These are phyloP conservation scores for Burhinus bistriatus DNA, from an alignment of 2,113 vertebrate genomes.

Conservation along the genomic window DNA sequence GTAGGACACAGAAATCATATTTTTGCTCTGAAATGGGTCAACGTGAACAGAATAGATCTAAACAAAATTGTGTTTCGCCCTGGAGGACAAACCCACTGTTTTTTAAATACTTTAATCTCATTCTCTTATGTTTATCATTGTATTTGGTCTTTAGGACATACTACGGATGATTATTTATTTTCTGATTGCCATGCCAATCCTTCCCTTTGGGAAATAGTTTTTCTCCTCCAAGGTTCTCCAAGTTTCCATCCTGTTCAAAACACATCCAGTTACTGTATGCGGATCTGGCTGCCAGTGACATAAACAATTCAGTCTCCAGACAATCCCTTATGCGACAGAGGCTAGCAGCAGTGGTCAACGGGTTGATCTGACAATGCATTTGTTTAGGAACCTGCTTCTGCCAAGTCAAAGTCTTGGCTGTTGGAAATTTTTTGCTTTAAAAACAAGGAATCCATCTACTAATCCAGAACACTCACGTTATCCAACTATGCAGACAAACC, in stretches of 20 bases:
- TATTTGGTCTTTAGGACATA: not conserved
- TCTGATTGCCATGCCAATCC: not conserved
- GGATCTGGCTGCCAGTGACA: not conserved
- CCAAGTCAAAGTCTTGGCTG: not conserved
- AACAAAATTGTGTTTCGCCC: not conserved
- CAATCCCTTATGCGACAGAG: accelerated
- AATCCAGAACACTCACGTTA: not conserved
- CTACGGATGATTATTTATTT: not conserved
- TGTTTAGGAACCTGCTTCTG: not conserved
- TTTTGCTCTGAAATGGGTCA: not conserved
- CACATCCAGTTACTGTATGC: not conserved
- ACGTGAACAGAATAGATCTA: not conserved
- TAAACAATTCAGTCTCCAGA: not conserved
- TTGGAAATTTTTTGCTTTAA: not conserved
- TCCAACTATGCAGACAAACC: not conserved
- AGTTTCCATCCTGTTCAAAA: not conserved
- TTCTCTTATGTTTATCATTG: not conserved
- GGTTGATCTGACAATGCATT: not conserved
- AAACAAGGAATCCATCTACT: not conserved
- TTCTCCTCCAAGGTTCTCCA: not conserved
- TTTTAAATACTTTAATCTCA: not conserved
- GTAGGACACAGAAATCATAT: not conserved
- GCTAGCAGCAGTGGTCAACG: not conserved
- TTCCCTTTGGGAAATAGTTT: not conserved
- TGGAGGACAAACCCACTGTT: not conserved